Conservation (phyloP, 1,140 invertebrate genomes). For the Drosophila tropicalis region DNA sequence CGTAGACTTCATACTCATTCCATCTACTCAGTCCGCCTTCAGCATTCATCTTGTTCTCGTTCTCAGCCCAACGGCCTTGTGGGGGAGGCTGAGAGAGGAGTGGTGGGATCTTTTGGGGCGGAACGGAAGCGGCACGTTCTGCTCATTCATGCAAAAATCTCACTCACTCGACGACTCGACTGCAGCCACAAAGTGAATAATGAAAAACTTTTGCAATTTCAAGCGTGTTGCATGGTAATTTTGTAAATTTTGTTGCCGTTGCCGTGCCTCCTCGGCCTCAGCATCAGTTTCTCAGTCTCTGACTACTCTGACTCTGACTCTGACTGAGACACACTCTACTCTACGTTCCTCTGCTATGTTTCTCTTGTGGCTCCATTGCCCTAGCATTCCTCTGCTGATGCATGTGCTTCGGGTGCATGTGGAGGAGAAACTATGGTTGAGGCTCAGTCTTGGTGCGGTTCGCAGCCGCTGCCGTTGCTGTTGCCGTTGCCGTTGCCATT, state of each 20-base stretch:
- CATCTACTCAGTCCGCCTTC: conserved; percentile 1
- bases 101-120: conserved; percentile 13
- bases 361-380: conserved; percentile 31
- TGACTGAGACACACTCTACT: conserved; percentile 2
- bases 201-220: conserved; percentile 82
- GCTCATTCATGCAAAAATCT: conserved; percentile 81
- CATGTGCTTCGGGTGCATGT: conserved; percentile 16
- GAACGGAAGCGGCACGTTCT: conserved; percentile 66
- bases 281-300: conserved; percentile 51
- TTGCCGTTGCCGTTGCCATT: conserved; percentile 42
- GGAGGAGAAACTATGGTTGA: conserved; percentile 36
- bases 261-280: conserved; percentile 39
- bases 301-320: conserved; percentile 33
- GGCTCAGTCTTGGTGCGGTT: conserved; percentile 49
- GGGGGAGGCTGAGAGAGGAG: not conserved
- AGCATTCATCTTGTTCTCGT: conserved; percentile 68
- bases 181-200: conserved; percentile 82
- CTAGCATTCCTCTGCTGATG: conserved; percentile 9
- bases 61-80: conserved; percentile 15
- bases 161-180: conserved; percentile 78
- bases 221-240: conserved; percentile 81
- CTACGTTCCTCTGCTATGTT: conserved; percentile 45
- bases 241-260: conserved; percentile 75
- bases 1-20: conserved; percentile 36
- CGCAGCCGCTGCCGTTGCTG: conserved; percentile 37